These are phyloP conservation scores for Cyphomyrus plagiostoma DNA, from an alignment of 2,113 vertebrate genomes.

Conservation along the genomic window DNA sequence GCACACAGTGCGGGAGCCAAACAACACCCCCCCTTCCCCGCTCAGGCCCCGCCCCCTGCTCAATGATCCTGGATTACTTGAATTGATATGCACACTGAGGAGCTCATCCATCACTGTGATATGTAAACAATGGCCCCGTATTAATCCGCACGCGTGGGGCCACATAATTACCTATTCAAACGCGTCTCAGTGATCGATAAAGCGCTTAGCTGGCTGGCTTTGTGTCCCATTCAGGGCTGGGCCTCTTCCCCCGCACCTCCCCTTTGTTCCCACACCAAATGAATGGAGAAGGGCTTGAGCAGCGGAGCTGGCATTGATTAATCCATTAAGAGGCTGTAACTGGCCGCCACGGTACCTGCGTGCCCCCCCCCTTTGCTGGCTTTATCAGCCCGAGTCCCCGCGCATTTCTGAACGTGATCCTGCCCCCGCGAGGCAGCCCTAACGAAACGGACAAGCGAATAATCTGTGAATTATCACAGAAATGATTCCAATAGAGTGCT, in stretches of 20 bases:
- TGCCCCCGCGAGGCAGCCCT: conserved; percentile 8
- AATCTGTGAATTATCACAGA: conserved; percentile 38
- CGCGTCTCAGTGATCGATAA: conserved; percentile 41
- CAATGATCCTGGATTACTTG: conserved; percentile 25
- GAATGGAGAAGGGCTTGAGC: conserved; percentile 27
- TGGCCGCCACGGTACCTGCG: conserved; percentile 25
- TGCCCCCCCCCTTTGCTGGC: conserved; percentile 28
- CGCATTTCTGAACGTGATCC: conserved; percentile 6
- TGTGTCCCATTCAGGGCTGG: conserved; percentile 32
- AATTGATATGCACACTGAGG: conserved; percentile 29
- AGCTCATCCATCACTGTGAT: conserved; percentile 36
- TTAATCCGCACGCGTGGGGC: conserved; percentile 38
- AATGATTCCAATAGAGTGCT: conserved; percentile 32
- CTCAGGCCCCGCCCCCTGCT: background rate
- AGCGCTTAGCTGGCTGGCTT: conserved; percentile 34
- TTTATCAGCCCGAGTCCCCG: conserved; percentile 30
- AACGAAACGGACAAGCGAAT: conserved; percentile 23
- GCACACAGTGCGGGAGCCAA: background rate
- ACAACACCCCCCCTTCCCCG: background rate
- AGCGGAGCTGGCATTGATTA: conserved; percentile 38
- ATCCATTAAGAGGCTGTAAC: conserved; percentile 43
- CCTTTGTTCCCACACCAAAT: conserved; percentile 43
- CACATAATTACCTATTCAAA: conserved; percentile 40
- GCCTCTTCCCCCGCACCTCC: conserved; percentile 30
- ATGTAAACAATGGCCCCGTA: conserved; percentile 40